Evolutionary conservation across 2,113 vertebrate species (phyloP).

Genomic region (Merops nubicus): DNA sequence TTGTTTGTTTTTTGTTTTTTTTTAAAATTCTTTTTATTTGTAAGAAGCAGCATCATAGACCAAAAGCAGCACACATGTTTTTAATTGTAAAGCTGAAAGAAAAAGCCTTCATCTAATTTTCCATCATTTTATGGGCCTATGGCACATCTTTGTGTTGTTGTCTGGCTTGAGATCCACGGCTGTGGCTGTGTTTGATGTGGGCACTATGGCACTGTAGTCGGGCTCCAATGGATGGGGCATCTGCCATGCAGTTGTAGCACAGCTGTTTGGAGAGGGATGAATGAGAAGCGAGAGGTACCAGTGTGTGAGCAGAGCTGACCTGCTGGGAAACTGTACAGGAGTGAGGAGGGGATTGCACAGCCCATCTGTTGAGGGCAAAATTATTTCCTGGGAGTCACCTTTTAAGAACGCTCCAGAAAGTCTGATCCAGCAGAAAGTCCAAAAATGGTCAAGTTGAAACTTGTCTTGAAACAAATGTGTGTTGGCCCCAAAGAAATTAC

Average conservation of each 20-base stretch:
- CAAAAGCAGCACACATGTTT: neutral
- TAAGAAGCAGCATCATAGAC: neutral
- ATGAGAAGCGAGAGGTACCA: neutral
- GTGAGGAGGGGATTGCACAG: neutral
- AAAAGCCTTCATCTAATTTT: neutral
- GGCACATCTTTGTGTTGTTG: too few relatives aligned
- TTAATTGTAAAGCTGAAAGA: too few relatives aligned
- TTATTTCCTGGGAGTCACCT: neutral
- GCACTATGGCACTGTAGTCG: accelerated
- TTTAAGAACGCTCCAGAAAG: neutral
- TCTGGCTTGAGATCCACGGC: too few relatives aligned
- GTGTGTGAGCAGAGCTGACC: neutral
- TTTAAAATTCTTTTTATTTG: too few relatives aligned
- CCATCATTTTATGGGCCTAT: neutral
- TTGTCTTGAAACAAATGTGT: neutral
- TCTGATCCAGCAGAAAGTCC: neutral
- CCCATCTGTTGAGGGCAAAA: neutral
- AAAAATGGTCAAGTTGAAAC: neutral
- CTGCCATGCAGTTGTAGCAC: accelerated
- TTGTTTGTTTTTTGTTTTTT: neutral
- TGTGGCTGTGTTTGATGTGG: neutral
- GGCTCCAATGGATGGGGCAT: neutral
- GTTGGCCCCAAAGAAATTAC: neutral
- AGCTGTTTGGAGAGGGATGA: neutral
- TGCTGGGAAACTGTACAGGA: neutral